Base-by-base conservation (phyloP, 1,140 invertebrate species). In the Musca vetustissima region DNA sequence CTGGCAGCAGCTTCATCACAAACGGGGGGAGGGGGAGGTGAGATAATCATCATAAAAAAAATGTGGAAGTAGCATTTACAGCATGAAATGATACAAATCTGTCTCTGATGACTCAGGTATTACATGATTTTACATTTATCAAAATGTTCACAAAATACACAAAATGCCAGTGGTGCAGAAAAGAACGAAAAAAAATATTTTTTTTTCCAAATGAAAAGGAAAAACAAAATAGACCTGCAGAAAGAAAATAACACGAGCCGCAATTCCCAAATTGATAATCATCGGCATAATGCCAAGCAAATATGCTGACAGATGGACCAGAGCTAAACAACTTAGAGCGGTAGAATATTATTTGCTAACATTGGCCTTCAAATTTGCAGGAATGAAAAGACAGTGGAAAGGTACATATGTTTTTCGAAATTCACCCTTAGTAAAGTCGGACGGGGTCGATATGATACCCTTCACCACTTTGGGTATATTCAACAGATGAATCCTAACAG, bases 201-300 rank as follows among this genome's bases (percentile, higher is more conserved):
- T 28, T 8, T 4, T 3, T 8, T 32, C 2, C 25, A 8, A 49
- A 49, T 2, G 13, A 49, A 0, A 49, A 32, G 24, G 32, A 32
- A n/a, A 57, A 57, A 17, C 17, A 2, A n/a, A 32, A 32, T 17
- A 13, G 2, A 19, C 22, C 22, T 55, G 53, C 22, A 25, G 15
- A 55, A 49, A 19, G 24, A 21, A 55, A 59, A 8, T 4, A 28
- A 28, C 3, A 28, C 28, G 28, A 28, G 28, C 28, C 28, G 3
- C n/a, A 59, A 59, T 59, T 64, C 61, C 61, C 61, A 22, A 64
- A 64, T 47, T 64, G 61, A 48, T 64, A 64, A 48, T 64, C 61
- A 48, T 49, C 15, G 36, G n/a, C 24, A 28, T 15, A 28, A 28
- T 28, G 55, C 25, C 25, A 55, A 59, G 15, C 48, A 22, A 28